Percentiles rank a stretch among this genome's conserved stretches.
These are phyloP conservation scores for Dermochelys coriacea DNA, from an alignment of 2,797 vertebrate species.

Conservation along the genomic window DNA sequence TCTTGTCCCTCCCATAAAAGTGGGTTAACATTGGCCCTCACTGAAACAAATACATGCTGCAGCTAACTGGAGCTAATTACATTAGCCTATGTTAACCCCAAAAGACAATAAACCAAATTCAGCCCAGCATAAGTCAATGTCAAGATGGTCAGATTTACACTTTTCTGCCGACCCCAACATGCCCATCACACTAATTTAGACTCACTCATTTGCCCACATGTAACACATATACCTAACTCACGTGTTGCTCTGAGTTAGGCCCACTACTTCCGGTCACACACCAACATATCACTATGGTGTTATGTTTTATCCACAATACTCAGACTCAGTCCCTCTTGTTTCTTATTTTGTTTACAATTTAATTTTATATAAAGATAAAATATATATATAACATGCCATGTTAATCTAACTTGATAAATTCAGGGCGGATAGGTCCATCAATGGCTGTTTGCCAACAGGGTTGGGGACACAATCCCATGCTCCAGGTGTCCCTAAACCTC, in stretches of 20 bases:
- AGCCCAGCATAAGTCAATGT: neutral
- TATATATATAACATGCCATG: slow-evolving; percentile 33
- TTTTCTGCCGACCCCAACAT: neutral
- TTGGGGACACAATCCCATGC: neutral
- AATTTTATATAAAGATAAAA: neutral
- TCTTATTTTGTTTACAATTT: neutral
- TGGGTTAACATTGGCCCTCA: neutral
- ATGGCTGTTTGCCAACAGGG: neutral
- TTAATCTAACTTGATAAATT: neutral
- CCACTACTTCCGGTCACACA: neutral
- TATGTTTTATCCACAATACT: neutral
- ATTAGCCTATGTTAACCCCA: neutral
- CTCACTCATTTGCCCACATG: neutral
- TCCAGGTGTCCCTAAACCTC: neutral
- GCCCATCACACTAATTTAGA: neutral
- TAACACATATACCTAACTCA: neutral
- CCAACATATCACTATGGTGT: neutral
- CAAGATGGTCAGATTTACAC: neutral
- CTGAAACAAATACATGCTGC: neutral
- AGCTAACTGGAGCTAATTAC: accelerated
- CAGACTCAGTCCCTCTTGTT: neutral
- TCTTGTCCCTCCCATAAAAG: neutral
- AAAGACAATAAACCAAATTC: neutral
- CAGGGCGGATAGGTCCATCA: neutral
- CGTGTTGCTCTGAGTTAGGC: neutral